Percentiles rank a stretch among this genome's conserved stretches.
Conservation (phyloP, 2,797 vertebrate species). For the Brachyrhaphis roseni region DNA sequence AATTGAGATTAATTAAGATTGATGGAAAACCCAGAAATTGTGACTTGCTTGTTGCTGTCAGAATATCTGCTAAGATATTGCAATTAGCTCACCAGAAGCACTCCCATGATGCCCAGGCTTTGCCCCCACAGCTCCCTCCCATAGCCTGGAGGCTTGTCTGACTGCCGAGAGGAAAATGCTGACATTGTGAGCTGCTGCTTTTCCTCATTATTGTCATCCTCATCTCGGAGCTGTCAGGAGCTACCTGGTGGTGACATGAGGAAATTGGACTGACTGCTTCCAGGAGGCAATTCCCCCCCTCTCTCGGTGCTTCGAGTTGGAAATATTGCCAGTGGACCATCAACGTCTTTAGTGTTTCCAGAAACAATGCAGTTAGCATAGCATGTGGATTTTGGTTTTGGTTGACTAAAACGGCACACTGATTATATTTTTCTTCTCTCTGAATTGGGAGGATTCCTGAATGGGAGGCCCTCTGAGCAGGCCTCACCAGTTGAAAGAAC, state of each 20-base stretch:
- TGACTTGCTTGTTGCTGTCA: constrained; percentile 74
- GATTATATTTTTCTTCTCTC: constrained; percentile 22
- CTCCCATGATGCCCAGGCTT: constrained; percentile 62
- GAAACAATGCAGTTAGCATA: constrained; percentile 49
- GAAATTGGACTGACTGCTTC: constrained; percentile 81
- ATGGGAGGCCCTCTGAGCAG: constrained; percentile 62
- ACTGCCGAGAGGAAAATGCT: constrained; percentile 84
- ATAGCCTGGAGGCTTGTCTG: constrained; percentile 66
- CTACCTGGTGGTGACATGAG: constrained; percentile 85
- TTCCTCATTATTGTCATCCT: constrained; percentile 86
- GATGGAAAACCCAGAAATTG: constrained; percentile 23
- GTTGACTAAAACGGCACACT: constrained; percentile 29
- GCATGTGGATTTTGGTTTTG: constrained; percentile 45
- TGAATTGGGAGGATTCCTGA: constrained; percentile 45
- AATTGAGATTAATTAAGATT: constrained; percentile 6
- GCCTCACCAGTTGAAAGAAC: constrained; percentile 85
- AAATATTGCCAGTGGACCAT: constrained; percentile 65
- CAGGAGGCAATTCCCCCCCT: constrained; percentile 48
- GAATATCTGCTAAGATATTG: constrained; percentile 79
- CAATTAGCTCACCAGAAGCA: constrained; percentile 87
- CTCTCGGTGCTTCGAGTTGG: constrained; percentile 48
- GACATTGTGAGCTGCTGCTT: constrained; percentile 80
- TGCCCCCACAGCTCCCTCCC: constrained; percentile 33
- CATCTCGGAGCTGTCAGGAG: constrained; percentile 87
- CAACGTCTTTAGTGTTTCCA: constrained; percentile 42